Base-by-base conservation (phyloP, 2,888 invertebrate species). In the Lycaena phlaeas region DNA sequence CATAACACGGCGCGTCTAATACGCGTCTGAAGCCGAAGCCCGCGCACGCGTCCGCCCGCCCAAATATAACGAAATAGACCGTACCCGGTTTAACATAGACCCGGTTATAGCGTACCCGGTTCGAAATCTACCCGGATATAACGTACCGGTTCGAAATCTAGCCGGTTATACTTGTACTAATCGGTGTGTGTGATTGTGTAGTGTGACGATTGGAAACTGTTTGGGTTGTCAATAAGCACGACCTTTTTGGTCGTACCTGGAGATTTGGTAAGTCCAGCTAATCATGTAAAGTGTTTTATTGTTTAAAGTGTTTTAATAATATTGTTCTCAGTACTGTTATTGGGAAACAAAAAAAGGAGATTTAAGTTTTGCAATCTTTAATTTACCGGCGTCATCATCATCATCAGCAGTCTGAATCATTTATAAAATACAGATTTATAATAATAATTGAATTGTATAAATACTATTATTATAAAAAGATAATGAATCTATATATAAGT, bases 21-120 rank as follows among this genome's bases (percentile, higher is more conserved):
- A 64, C 63, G 56, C 73, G 59, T 63, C 56, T 60, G 76, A 58
- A 60, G 53, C 54, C 78, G 74, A 68, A 76, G 77, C 66, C 63
- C 64, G 72, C 81, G 79, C 82, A 81, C 81, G 79, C 60, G 58
- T 64, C 79, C 82, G 79, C 81, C 82, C 82, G 81, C 81, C 82
- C 74, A 59, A 69, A 41, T 52, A 51, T 51, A 48, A 48, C 46
- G 42, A 9, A 4, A 22, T 12, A 15, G 5, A n/a, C n/a, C n/a
- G n/a, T 7, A 34, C 18, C 34, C 22, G 22, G 22, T 22, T n/a
- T n/a, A n/a, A n/a, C 2, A 9, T 22, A n/a, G n/a, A 18, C 18
- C 18, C 18, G 18, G 18, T 18, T 18, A 5, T 18, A 18, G 18
- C 18, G n/a, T n/a, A 18, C 18, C 18, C 5, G 18, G 18, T 4